phyloP scores from a whole-genome alignment of 2,888 invertebrate genomes.

The Notodonta dromedarius region DNA sequence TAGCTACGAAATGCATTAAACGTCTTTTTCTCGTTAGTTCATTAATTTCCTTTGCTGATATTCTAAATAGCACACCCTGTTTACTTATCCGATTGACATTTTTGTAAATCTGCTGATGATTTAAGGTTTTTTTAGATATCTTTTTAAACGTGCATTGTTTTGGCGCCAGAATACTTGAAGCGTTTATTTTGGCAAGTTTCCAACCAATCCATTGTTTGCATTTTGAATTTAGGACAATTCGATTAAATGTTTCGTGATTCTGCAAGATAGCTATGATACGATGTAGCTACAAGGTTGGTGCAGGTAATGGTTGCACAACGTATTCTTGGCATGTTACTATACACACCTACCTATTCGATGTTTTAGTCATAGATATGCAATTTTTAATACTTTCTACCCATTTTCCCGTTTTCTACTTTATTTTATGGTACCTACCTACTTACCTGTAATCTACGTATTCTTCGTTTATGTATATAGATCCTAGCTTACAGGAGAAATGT shows the following conservation, averaged over 20 bases:
- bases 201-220: conserved; percentile 37
- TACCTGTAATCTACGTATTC: too few relatives aligned
- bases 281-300: conserved; percentile 1
- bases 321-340: background rate
- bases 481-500: too few relatives aligned
- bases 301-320: background rate
- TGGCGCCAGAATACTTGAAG: conserved; percentile 47
- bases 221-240: conserved; percentile 48
- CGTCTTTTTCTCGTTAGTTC: conserved; percentile 2
- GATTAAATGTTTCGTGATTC: conserved; percentile 20
- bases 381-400: too few relatives aligned
- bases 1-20: conserved; percentile 29
- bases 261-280: conserved; percentile 6
- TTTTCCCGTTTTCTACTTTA: too few relatives aligned
- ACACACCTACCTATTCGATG: background rate
- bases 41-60: background rate
- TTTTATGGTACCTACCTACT: too few relatives aligned
- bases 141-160: conserved; percentile 21
- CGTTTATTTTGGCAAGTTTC: conserved; percentile 47
- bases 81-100: too few relatives aligned
- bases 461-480: too few relatives aligned
- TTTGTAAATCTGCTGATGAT: background rate
- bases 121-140: background rate
- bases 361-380: background rate
- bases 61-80: background rate